phyloP scores from a whole-genome alignment of 2,113 vertebrate genomes.

The crab-eating macaque (Macaca fascicularis) region DNA sequence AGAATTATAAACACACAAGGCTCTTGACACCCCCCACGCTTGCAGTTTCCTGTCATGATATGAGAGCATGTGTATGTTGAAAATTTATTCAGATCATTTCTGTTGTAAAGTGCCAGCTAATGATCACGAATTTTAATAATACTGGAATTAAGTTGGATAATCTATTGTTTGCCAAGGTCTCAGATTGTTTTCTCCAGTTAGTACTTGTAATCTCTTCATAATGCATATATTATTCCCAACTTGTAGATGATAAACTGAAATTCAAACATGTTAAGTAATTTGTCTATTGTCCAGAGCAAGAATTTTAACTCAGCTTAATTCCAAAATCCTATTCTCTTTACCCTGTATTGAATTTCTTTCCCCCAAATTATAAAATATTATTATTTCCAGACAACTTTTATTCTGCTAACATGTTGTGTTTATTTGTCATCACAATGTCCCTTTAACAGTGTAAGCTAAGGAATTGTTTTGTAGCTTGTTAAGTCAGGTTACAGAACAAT shows the following conservation, averaged over 20 bases:
- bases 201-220: background rate
- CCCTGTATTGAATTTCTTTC: background rate
- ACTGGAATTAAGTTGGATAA: background rate
- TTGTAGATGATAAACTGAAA: conserved; percentile 15
- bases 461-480: background rate
- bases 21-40: background rate
- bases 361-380: background rate
- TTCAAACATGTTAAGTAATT: background rate
- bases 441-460: conserved; percentile 7
- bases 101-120: background rate
- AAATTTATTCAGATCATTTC: background rate
- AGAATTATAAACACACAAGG: background rate
- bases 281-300: background rate
- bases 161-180: background rate
- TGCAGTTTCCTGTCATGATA: background rate
- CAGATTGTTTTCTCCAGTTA: background rate
- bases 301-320: conserved; percentile 3
- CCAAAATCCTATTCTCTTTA: background rate
- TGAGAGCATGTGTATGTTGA: background rate
- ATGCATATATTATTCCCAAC: background rate
- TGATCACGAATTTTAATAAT: background rate
- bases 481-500: conserved; percentile 16
- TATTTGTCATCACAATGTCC: background rate
- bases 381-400: background rate
- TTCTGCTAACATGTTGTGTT: background rate